Evolutionary conservation across 1,140 invertebrate genomes (phyloP), one percentile per base, ranked within the genome.

Genomic region (Tenebrio molitor): DNA sequence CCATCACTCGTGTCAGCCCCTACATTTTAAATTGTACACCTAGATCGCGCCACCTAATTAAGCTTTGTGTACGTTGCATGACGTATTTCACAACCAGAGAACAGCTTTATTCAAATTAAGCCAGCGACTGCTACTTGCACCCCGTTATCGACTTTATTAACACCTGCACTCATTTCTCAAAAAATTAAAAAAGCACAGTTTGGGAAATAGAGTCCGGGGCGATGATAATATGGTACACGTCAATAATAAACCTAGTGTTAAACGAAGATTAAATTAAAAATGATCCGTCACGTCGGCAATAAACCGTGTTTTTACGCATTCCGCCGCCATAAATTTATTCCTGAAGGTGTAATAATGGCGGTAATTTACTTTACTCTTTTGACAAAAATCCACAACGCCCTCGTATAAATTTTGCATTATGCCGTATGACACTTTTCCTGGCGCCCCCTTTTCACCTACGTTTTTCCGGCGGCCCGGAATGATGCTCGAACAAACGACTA

Each of bases 361-460:
- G 44, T 50, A 50, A 50, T 50, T 50, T 50, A 50, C 44, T 50
- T 50, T 50, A 19, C 6, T 10, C 44, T 50, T 50, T 50, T 50
- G 44, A 50, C 44, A 50, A 50, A 50, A 50, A 50, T 50, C 23
- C 44, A 50, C 44, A 50, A 50, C 44, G 44, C 19, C 44, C 19
- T 50, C 44, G 16, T 50, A 50, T 50, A 50, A 50, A 50, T 50
- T 50, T 50, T 50, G 44, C 44, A 50, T 50, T 50, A 50, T 50
- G 44, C 44, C 44, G 19, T 50, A 50, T 50, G 44, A 50, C 44
- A 50, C 44, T 19, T 50, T 50, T 21, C 44, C 19, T n/a, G n/a
- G n/a, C 19, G 15, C 7, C 8, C n/a, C 8, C 19, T 50, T 50
- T 21, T 50, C 44, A 50, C 44, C 44, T 50, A 50, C 14, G 44